Percentiles rank a stretch among this genome's conserved stretches.
These are phyloP conservation scores for Beaufortia kweichowensis DNA, from an alignment of 2,113 vertebrate species.

Conservation along the genomic window DNA sequence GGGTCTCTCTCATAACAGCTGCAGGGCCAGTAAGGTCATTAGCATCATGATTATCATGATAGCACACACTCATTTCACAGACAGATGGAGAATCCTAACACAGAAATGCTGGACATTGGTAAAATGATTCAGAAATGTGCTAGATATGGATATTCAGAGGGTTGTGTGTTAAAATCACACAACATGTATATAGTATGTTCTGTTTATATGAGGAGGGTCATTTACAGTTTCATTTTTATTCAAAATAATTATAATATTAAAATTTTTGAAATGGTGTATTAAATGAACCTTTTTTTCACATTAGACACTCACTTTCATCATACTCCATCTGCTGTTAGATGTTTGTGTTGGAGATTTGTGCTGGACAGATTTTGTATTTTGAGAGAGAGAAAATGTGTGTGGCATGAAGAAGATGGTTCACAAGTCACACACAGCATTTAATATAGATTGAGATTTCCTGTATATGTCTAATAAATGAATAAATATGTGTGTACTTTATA, in stretches of 20 bases:
- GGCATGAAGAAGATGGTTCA: neutral
- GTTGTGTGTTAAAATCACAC: conserved; percentile 15
- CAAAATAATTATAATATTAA: no score
- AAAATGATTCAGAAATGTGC: conserved; percentile 1
- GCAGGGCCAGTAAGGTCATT: conserved; percentile 42
- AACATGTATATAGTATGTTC: no score
- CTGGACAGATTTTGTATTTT: neutral
- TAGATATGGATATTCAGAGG: neutral
- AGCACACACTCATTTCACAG: conserved; percentile 28
- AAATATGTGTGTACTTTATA: neutral
- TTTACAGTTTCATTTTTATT: no score
- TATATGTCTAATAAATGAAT: neutral
- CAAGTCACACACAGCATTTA: neutral
- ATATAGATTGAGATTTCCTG: neutral
- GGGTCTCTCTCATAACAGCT: conserved; percentile 46
- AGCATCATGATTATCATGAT: conserved; percentile 52
- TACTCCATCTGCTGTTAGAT: neutral
- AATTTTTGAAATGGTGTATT: no score
- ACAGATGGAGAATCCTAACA: conserved; percentile 34
- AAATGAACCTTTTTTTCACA: no score
- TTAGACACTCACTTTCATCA: neutral
- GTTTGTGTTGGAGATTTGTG: conserved; percentile 4
- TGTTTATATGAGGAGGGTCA: no score
- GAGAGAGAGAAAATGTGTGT: neutral
- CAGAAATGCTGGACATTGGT: neutral